Conservation (phyloP, 2,888 invertebrate genomes). For the Oxystoma pomonae region DNA sequence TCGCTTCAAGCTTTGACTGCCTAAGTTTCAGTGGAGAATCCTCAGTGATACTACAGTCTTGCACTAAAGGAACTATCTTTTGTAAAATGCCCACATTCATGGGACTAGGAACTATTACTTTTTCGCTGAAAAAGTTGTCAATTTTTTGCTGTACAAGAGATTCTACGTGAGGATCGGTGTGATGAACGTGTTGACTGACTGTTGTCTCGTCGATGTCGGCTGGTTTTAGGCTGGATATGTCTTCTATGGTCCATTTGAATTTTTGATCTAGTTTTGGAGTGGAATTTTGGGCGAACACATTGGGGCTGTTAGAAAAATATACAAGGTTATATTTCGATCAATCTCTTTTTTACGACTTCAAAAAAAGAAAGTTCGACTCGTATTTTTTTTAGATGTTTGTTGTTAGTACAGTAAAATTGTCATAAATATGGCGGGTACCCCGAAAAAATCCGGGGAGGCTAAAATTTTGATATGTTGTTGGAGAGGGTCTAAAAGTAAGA, state of each 20-base stretch:
- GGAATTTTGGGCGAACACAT: constrained; percentile 42
- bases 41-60: constrained; percentile 14
- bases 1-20: background rate
- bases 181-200: constrained; percentile 56
- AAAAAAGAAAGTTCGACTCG: too few relatives aligned
- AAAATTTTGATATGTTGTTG: too few relatives aligned
- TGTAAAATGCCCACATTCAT: constrained; percentile 22
- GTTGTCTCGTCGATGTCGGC: constrained; percentile 64
- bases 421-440: too few relatives aligned
- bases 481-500: too few relatives aligned
- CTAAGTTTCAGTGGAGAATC: background rate
- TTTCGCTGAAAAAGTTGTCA: constrained; percentile 50
- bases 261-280: constrained; percentile 47
- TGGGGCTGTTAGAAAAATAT: constrained; percentile 40
- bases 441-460: too few relatives aligned
- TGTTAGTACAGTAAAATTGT: too few relatives aligned
- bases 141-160: constrained; percentile 64
- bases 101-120: constrained; percentile 47
- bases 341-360: too few relatives aligned
- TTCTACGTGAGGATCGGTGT: constrained; percentile 60
- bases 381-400: too few relatives aligned
- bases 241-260: constrained; percentile 69
- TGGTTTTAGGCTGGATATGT: constrained; percentile 62
- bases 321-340: too few relatives aligned
- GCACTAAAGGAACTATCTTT: constrained; percentile 24